These are phyloP conservation scores for Oryzias woworae DNA, from an alignment of 2,113 vertebrate genomes.

Conservation along the genomic window DNA sequence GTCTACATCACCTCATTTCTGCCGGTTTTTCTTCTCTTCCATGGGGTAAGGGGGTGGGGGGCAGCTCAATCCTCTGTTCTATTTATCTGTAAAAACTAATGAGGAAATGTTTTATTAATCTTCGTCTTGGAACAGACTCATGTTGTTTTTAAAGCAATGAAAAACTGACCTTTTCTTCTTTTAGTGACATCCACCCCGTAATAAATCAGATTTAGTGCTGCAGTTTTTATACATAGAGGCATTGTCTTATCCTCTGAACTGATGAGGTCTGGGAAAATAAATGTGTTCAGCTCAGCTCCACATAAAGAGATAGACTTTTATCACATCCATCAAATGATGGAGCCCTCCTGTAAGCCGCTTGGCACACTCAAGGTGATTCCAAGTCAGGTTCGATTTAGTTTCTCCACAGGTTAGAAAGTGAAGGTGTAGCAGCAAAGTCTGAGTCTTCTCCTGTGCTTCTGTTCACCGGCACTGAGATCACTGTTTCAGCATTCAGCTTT, in stretches of 20 bases:
- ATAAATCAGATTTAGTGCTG: not conserved
- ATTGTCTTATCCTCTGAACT: constrained; percentile 8
- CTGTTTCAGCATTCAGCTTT: no score
- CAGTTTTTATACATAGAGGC: not conserved
- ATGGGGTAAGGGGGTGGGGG: constrained; percentile 4
- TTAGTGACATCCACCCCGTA: constrained; percentile 5
- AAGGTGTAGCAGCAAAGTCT: no score
- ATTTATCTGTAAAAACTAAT: constrained; percentile 10
- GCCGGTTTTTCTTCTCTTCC: constrained; percentile 13
- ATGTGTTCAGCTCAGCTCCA: no score
- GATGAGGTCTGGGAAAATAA: constrained; percentile 18
- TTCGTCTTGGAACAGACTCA: constrained; percentile 6
- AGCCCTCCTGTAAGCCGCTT: no score
- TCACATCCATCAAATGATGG: no score
- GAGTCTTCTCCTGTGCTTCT: no score
- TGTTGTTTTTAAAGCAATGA: constrained; percentile 5
- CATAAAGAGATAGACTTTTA: no score
- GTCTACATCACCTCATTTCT: constrained; percentile 18
- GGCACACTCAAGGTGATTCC: no score
- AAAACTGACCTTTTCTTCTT: constrained; percentile 6
- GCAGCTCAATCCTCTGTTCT: constrained; percentile 28
- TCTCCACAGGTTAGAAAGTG: no score
- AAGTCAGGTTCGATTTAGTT: no score
- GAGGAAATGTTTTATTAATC: constrained; percentile 17
- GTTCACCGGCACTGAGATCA: no score